Percentiles rank a stretch among this genome's conserved stretches.
Evolutionary conservation across 2,888 invertebrate genomes (phyloP).

Genomic region (Melanotus villosus): DNA sequence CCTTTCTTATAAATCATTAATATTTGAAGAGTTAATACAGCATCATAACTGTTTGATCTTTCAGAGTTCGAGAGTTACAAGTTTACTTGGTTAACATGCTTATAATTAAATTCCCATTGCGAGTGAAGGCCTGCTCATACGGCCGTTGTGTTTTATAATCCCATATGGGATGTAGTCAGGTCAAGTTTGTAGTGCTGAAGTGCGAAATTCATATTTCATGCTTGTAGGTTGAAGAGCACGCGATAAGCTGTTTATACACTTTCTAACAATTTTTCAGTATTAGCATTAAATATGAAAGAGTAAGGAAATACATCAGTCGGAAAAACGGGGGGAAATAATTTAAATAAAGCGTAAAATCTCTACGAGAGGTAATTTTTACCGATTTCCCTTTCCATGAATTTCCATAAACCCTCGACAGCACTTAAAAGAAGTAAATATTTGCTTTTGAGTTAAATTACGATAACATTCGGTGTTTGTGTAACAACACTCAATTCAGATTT

Average conservation of each 20-base stretch:
- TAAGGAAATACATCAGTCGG: neutral
- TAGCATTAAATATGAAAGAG: neutral
- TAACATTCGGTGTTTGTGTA: no score
- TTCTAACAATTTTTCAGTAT: no score
- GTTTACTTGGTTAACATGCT: slow-evolving; percentile 6
- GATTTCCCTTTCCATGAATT: no score
- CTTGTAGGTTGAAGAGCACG: neutral
- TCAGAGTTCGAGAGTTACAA: neutral
- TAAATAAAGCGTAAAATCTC: no score
- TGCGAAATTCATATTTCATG: slow-evolving; percentile 10
- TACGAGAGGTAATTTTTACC: no score
- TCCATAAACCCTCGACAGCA: no score
- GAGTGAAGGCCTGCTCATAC: neutral
- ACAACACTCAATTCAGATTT: no score
- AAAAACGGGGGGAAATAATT: no score
- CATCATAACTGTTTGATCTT: neutral
- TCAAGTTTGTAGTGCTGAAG: neutral
- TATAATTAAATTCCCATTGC: slow-evolving; percentile 5
- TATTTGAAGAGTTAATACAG: neutral
- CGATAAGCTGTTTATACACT: no score
- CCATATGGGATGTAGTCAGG: neutral
- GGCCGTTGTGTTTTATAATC: neutral
- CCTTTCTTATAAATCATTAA: neutral
- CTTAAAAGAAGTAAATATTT: no score
- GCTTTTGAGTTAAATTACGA: no score